These are phyloP conservation scores for Toxostoma redivivum DNA, from an alignment of 2,113 vertebrate genomes.

Conservation along the genomic window DNA sequence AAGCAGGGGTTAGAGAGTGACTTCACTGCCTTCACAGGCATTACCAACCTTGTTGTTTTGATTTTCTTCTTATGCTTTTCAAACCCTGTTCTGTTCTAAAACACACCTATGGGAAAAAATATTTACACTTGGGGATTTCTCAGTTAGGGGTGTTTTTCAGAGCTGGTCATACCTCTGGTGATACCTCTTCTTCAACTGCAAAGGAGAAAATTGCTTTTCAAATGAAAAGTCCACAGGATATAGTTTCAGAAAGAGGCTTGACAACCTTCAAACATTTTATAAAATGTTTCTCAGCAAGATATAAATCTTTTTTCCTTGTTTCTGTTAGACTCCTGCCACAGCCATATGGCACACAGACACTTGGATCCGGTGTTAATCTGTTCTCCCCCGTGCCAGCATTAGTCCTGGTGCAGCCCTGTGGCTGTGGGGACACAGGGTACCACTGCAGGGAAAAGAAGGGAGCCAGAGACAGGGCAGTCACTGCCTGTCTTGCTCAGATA, in stretches of 20 bases:
- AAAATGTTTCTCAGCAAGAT: not conserved
- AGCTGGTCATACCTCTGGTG: not conserved
- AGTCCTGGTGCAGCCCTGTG: not conserved
- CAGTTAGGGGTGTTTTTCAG: not conserved
- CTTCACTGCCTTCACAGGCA: not conserved
- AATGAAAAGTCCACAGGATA: not conserved
- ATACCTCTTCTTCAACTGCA: not conserved
- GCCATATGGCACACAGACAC: not conserved
- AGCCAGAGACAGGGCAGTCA: not conserved
- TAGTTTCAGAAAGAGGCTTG: not conserved
- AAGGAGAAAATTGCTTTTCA: not conserved
- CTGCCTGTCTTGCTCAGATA: not conserved
- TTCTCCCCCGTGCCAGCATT: not conserved
- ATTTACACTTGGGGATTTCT: not conserved
- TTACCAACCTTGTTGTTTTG: not conserved
- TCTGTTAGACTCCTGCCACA: not conserved
- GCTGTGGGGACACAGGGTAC: not conserved
- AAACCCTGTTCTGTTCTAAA: not conserved
- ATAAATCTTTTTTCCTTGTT: not conserved
- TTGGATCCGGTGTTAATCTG: not conserved
- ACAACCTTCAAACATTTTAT: not conserved
- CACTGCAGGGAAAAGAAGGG: not conserved
- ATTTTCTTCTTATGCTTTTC: not conserved
- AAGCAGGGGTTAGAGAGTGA: not conserved
- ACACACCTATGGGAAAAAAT: not conserved